phyloP scores from a whole-genome alignment of 1,140 invertebrate species.

The Brachystomella parvula region DNA sequence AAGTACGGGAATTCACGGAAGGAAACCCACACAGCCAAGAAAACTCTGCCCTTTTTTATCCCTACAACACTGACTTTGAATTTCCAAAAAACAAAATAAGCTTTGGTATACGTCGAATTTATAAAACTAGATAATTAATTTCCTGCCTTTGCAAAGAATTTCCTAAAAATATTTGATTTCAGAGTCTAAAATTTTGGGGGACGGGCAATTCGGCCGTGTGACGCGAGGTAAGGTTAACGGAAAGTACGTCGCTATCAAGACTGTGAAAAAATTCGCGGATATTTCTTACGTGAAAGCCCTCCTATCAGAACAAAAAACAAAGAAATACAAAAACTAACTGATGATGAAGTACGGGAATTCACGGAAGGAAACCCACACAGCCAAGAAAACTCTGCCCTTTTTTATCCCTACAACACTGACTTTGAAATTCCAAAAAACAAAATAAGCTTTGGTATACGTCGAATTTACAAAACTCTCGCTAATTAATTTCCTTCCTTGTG shows the following conservation, averaged over 20 bases:
- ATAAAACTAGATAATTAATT: background rate
- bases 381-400: background rate
- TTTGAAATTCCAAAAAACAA: constrained; percentile 8
- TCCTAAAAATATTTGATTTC: background rate
- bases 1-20: background rate
- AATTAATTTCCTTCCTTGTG: background rate
- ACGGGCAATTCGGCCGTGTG: constrained; percentile 11
- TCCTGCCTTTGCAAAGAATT: background rate
- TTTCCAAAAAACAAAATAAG: background rate
- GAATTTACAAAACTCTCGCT: background rate
- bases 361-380: background rate
- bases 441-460: background rate
- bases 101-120: constrained; percentile 13
- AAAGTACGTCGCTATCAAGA: constrained; percentile 8
- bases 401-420: constrained; percentile 10
- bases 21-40: background rate
- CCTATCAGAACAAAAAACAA: background rate
- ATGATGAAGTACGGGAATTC: constrained; percentile 8
- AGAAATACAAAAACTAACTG: background rate
- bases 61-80: constrained; percentile 14
- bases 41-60: background rate
- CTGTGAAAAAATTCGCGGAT: constrained; percentile 6
- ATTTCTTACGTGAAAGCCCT: constrained; percentile 9
- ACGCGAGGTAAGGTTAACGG: background rate
- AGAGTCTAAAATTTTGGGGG: background rate